A percentile compares a stretch with the other conserved stretches of the same genome.
Evolutionary conservation across 2,888 invertebrate genomes (phyloP).

Genomic region (Chironomus tentans): DNA sequence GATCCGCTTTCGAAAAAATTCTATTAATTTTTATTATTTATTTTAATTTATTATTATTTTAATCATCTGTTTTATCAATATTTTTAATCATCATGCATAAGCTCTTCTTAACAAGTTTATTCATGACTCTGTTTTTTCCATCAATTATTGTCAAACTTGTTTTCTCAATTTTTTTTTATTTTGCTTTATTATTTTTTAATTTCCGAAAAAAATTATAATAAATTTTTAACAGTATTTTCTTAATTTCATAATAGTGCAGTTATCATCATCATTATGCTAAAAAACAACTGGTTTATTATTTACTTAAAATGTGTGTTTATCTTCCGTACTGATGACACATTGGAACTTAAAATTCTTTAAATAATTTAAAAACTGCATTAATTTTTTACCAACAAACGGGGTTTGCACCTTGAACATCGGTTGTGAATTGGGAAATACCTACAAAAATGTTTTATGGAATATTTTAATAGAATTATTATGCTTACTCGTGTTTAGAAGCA

Average conservation of each 20-base stretch:
- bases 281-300: not conserved
- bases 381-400: constrained; percentile 31
- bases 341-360: not conserved
- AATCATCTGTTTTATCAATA: no score
- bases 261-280: not conserved
- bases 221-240: not conserved
- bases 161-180: not conserved
- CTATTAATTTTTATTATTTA: no score
- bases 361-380: not conserved
- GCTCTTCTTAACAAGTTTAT: no score
- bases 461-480: no score
- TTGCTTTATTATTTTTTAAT: not conserved
- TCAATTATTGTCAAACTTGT: not conserved
- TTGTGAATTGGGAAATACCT: constrained; percentile 65
- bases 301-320: not conserved
- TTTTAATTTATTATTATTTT: no score
- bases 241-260: not conserved
- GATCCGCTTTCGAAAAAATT: no score
- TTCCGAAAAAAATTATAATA: not conserved
- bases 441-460: not conserved
- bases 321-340: not conserved
- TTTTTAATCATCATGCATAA: no score
- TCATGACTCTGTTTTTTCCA: no score
- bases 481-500: no score
- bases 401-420: constrained; percentile 58